A percentile compares a stretch with the other conserved stretches of the same genome.
These are phyloP conservation scores for Volucella inanis DNA, from an alignment of 2,888 invertebrate genomes.

Conservation along the genomic window DNA sequence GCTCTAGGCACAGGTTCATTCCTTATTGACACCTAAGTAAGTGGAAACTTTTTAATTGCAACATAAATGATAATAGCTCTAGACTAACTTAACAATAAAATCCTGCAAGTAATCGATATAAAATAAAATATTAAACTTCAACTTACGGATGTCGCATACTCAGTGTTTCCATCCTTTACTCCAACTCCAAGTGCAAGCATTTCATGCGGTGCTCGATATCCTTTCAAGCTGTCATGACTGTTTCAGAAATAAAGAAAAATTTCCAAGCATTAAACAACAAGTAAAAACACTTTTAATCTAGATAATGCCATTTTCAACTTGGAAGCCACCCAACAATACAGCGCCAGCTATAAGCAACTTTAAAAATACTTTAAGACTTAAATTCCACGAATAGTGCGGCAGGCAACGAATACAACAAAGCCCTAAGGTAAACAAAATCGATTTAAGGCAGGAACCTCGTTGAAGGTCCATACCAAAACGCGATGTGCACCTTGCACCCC, in stretches of 20 bases:
- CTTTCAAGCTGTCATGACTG: constrained; percentile 55
- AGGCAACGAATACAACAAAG: constrained; percentile 1
- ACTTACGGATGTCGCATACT: constrained; percentile 71
- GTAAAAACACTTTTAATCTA: constrained; percentile 38
- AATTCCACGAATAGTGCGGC: constrained; percentile 31
- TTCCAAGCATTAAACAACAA: constrained; percentile 4
- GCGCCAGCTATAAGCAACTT: constrained; percentile 33
- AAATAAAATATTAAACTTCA: constrained; percentile 32
- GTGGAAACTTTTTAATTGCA: too few relatives aligned
- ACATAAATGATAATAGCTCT: too few relatives aligned
- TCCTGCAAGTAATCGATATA: background rate
- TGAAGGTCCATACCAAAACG: constrained; percentile 33
- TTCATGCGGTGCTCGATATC: constrained; percentile 76
- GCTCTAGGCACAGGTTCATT: too few relatives aligned
- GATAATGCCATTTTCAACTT: constrained; percentile 36
- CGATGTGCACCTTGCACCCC: constrained; percentile 14
- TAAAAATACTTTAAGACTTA: constrained; percentile 48
- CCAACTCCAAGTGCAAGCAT: constrained; percentile 76
- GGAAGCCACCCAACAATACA: constrained; percentile 54
- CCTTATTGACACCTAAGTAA: too few relatives aligned
- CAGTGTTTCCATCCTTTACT: constrained; percentile 49
- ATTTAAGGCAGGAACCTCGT: constrained; percentile 45
- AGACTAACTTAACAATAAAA: too few relatives aligned
- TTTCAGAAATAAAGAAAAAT: constrained; percentile 12
- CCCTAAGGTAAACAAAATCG: constrained; percentile 39